These are phyloP conservation scores for Dolichallabes microphthalmus DNA, from an alignment of 2,113 vertebrate genomes.

Conservation along the genomic window DNA sequence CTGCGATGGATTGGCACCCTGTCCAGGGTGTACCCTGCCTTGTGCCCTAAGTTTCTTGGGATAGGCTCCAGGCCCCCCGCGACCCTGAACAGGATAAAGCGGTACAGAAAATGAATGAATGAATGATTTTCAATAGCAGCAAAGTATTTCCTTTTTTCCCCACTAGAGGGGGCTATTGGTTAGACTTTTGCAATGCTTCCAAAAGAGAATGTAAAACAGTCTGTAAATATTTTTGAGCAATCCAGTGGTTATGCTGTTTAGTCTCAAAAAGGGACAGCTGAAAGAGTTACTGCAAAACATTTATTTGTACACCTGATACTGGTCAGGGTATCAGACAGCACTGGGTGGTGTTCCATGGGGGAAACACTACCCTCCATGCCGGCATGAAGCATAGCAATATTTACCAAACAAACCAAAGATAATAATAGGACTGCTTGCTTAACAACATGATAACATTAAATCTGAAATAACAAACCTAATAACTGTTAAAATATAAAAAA, in stretches of 20 bases:
- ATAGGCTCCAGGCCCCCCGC: too few species aligned
- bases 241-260: not conserved
- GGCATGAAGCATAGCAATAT: not conserved
- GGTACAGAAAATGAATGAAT: too few species aligned
- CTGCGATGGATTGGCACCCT: too few species aligned
- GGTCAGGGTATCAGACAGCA: not conserved
- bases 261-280: not conserved
- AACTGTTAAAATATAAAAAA: not conserved
- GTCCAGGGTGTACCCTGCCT: too few species aligned
- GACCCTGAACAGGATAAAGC: too few species aligned
- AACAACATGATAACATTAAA: not conserved
- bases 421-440: not conserved
- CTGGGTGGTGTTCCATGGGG: too few species aligned
- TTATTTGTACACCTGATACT: not conserved
- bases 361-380: not conserved
- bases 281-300: not conserved
- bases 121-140: too few species aligned
- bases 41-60: too few species aligned
- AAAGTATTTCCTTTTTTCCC: not conserved
- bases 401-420: not conserved
- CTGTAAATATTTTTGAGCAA: not conserved
- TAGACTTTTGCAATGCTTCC: not conserved
- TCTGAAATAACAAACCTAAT: not conserved
- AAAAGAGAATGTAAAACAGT: not conserved
- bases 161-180: not conserved